A percentile compares a stretch with the other conserved stretches of the same genome.
These are phyloP conservation scores for Matsumyia berberina DNA, from an alignment of 2,888 invertebrate genomes.

Conservation along the genomic window DNA sequence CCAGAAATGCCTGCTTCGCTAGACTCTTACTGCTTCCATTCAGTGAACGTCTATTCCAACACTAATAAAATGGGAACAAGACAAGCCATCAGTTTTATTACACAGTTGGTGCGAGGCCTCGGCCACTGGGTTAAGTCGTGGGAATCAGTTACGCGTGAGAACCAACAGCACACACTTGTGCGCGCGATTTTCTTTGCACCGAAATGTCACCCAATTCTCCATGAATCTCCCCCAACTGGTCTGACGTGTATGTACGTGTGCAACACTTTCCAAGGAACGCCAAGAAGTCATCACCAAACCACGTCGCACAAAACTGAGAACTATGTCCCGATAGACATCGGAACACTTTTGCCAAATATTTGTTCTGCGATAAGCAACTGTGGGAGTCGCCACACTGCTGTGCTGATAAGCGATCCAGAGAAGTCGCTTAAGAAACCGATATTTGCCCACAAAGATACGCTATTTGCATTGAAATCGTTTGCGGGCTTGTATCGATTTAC, in stretches of 20 bases:
- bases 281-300: slow-evolving; percentile 11
- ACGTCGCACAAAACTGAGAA: not conserved
- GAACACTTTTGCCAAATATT: slow-evolving; percentile 55
- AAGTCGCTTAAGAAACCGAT: slow-evolving; percentile 8
- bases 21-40: too few species aligned
- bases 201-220: slow-evolving; percentile 44
- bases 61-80: slow-evolving; percentile 5
- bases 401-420: slow-evolving; percentile 27
- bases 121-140: slow-evolving; percentile 45
- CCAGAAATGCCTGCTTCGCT: too few species aligned
- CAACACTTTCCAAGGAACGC: slow-evolving; percentile 1
- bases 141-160: slow-evolving; percentile 53
- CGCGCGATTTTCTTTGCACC: slow-evolving; percentile 29
- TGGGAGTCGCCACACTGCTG: slow-evolving; percentile 44
- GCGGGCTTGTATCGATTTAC: slow-evolving; percentile 33
- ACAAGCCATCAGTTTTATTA: slow-evolving; percentile 23
- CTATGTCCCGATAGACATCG: slow-evolving; percentile 21
- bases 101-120: slow-evolving; percentile 35
- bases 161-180: slow-evolving; percentile 50
- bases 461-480: slow-evolving; percentile 40
- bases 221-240: slow-evolving; percentile 50
- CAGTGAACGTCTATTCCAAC: too few species aligned
- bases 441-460: not conserved
- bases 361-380: slow-evolving; percentile 61
- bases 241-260: slow-evolving; percentile 10